A percentile compares a stretch with the other conserved stretches of the same genome.
These are phyloP conservation scores for Lepilemur ruficaudatus DNA, from an alignment of 2,797 vertebrate species.

Conservation along the genomic window DNA sequence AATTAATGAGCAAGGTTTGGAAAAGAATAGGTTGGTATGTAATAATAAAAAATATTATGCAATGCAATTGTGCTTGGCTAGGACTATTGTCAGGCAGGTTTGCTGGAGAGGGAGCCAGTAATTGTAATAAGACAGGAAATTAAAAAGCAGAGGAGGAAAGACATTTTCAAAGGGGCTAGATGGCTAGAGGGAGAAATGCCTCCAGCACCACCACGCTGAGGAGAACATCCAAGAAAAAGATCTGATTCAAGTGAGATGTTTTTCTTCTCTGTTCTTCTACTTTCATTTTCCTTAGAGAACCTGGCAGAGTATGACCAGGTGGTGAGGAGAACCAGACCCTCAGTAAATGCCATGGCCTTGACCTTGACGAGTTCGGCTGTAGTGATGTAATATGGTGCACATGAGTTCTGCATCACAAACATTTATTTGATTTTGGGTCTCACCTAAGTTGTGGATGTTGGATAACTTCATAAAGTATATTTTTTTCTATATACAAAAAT, in stretches of 20 bases:
- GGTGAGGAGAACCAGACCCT: background rate
- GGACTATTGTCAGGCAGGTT: background rate
- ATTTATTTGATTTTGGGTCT: background rate
- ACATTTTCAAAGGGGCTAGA: background rate
- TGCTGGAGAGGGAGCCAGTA: constrained; percentile 29
- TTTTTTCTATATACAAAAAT: background rate
- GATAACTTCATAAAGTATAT: background rate
- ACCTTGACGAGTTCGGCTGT: background rate
- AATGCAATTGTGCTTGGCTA: background rate
- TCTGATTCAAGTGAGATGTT: background rate
- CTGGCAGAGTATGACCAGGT: background rate
- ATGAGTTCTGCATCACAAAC: background rate
- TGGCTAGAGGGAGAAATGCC: background rate
- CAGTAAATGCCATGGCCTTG: background rate
- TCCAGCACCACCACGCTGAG: background rate
- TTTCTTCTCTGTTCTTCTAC: constrained; percentile 1
- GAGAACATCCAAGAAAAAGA: constrained; percentile 14
- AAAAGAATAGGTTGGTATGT: background rate
- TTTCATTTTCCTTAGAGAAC: background rate
- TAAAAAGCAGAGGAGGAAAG: constrained; percentile 27
- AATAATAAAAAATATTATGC: background rate
- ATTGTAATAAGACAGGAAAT: constrained; percentile 50
- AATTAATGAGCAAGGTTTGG: constrained; percentile 14
- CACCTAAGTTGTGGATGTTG: background rate
- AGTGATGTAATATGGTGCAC: background rate